phyloP scores from a whole-genome alignment of 2,888 invertebrate genomes.

The Tigriopus californicus region DNA sequence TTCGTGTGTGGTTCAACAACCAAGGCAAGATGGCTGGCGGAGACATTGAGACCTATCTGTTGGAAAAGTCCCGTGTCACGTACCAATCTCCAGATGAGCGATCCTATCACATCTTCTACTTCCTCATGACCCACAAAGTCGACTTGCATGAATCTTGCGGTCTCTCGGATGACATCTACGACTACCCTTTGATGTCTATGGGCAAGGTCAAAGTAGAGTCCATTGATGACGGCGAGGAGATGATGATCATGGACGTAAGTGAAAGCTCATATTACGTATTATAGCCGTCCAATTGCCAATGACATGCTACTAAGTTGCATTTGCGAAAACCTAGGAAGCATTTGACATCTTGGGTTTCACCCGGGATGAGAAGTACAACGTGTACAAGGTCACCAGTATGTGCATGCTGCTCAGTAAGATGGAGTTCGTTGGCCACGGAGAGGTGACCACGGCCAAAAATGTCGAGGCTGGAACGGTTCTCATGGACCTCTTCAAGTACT shows the following conservation, averaged over 20 bases:
- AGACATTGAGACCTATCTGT: slow-evolving; percentile 98
- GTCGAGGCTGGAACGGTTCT: slow-evolving; percentile 63
- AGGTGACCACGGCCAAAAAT: slow-evolving; percentile 90
- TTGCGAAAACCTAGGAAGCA: slow-evolving; percentile 36
- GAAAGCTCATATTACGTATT: too few species aligned
- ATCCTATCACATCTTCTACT: slow-evolving; percentile 99
- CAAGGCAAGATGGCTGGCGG: slow-evolving; percentile 99
- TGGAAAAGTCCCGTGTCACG: slow-evolving; percentile 99
- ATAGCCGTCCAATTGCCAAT: too few species aligned
- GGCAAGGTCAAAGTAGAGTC: slow-evolving; percentile 51
- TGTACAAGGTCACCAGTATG: slow-evolving; percentile 82
- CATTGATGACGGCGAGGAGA: slow-evolving; percentile 14
- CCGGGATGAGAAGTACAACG: slow-evolving; percentile 31
- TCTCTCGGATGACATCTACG: slow-evolving; percentile 54
- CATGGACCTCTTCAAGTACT: slow-evolving; percentile 74
- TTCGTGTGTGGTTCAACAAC: slow-evolving; percentile 99
- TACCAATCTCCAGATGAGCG: slow-evolving; percentile 94
- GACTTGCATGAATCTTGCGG: slow-evolving; percentile 44
- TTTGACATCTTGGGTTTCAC: slow-evolving; percentile 39
- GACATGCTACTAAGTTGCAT: too few species aligned
- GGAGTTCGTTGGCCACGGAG: slow-evolving; percentile 99
- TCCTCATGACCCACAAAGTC: slow-evolving; percentile 88
- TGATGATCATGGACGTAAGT: slow-evolving; percentile 27
- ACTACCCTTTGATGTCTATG: slow-evolving; percentile 61
- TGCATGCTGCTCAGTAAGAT: slow-evolving; percentile 99